Conservation (phyloP, 2,888 invertebrate species). For the Euproctis similis region DNA sequence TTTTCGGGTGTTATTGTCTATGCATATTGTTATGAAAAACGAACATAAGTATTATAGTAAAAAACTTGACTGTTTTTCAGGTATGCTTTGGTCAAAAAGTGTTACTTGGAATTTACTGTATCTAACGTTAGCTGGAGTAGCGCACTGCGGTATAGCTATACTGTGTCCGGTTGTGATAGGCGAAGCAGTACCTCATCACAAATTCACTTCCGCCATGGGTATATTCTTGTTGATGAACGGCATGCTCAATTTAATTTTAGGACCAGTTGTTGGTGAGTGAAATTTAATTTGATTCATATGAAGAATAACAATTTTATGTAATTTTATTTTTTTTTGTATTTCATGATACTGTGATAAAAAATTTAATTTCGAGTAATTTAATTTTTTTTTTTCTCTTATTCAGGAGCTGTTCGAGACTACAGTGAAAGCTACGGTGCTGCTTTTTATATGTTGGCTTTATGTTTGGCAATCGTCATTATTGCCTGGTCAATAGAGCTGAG, state of each 20-base stretch:
- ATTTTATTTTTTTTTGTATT: too few relatives aligned
- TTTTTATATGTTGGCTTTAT: constrained; percentile 70
- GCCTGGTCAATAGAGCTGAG: constrained; percentile 53
- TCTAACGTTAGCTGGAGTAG: constrained; percentile 63
- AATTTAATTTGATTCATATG: too few relatives aligned
- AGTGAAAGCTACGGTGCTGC: constrained; percentile 75
- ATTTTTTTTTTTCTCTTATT: constrained; percentile 4
- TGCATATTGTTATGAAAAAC: too few relatives aligned
- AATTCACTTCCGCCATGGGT: constrained; percentile 78
- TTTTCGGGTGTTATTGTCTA: too few relatives aligned
- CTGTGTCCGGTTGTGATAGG: constrained; percentile 73
- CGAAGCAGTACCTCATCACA: constrained; percentile 68
- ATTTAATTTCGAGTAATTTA: too few relatives aligned
- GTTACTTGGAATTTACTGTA: constrained; percentile 28
- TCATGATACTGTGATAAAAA: too few relatives aligned
- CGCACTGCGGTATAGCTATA: constrained; percentile 50
- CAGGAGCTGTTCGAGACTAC: constrained; percentile 75
- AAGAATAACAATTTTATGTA: too few relatives aligned
- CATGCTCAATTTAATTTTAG: constrained; percentile 60
- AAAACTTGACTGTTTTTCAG: constrained; percentile 26
- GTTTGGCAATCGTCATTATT: constrained; percentile 37
- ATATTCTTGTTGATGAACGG: constrained; percentile 74
- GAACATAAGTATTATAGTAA: too few relatives aligned
- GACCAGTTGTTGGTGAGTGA: constrained; percentile 74
- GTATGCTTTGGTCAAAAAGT: constrained; percentile 42